phyloP scores from a whole-genome alignment of 2,888 invertebrate genomes.

The Torymus tubicola region DNA sequence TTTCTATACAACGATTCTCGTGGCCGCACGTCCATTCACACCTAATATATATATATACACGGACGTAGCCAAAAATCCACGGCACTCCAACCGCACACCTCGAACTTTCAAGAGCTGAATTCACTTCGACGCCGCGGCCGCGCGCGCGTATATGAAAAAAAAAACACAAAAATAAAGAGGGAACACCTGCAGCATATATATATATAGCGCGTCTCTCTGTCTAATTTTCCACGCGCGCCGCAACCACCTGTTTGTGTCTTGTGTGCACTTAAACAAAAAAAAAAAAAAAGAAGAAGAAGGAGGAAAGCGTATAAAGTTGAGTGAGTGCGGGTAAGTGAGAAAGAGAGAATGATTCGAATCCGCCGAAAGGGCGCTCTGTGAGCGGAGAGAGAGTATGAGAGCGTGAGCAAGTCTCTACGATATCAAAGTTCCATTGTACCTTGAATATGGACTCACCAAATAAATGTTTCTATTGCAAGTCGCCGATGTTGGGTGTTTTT shows the following conservation, averaged over 20 bases:
- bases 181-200: too few relatives aligned
- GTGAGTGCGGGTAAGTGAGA: background rate
- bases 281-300: slow-evolving; percentile 22
- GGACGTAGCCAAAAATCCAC: too few relatives aligned
- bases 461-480: slow-evolving; percentile 74
- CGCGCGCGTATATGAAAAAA: background rate
- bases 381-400: slow-evolving; percentile 1
- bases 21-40: too few relatives aligned
- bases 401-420: slow-evolving; percentile 60
- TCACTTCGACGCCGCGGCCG: slow-evolving; percentile 1
- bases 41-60: too few relatives aligned
- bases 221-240: background rate
- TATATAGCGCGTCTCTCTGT: too few relatives aligned
- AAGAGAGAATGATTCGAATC: background rate
- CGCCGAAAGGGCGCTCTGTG: background rate
- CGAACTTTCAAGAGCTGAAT: slow-evolving; percentile 32
- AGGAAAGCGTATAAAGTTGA: slow-evolving; percentile 4
- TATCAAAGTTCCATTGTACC: slow-evolving; percentile 71
- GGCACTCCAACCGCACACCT: too few relatives aligned
- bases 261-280: slow-evolving; percentile 69
- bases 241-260: slow-evolving; percentile 70
- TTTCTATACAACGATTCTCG: too few relatives aligned
- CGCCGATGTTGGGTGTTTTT: background rate
- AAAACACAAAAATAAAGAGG: background rate
- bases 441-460: slow-evolving; percentile 70